Base-by-base conservation (phyloP, 2,888 invertebrate genomes). In the Dilophus febrilis region DNA sequence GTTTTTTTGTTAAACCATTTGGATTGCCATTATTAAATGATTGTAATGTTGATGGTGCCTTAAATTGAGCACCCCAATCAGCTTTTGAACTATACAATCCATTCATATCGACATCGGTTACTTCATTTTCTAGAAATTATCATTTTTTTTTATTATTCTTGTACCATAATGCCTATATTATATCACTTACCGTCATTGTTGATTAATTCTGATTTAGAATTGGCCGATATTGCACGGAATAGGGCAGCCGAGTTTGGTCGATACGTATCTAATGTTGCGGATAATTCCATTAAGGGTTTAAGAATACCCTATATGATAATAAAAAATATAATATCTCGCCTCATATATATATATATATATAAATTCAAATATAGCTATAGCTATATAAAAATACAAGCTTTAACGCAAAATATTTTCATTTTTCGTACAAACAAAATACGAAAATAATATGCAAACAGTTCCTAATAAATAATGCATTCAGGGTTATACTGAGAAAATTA, bases 231-330 rank as follows among this genome's bases (percentile, higher is more conserved):
- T 5, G 74, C 72, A 34, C 75, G 61, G 48, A 79, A 79, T 17
- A 79, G 56, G 17, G 79, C 78, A 11, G 77, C 77, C 41, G 77
- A 77, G 50, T 78, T 77, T 0, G 79, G 79, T 52, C 71, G 47
- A 49, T 81, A 82, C 0, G 84, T 83, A 51, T 85, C 85, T 50
- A 85, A 55, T 1, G 83, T 76, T 1, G 85, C 84, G 18, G 85
- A 85, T 3, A 86, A 66, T 53, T 86, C 85, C 82, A 87, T 86
- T 38, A 87, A 61, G 0, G 85, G 85, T 47, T 83, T 83, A 79
- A 87, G 78, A 45, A 86, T 86, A 35, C 81, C 78, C 55, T 45
- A 26, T 39, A 12, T 27, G 11, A 27, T 27, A 27, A 27, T 31
- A 16, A 11, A 13, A n/a, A n/a, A n/a, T n/a, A n/a, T n/a, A n/a